Conservation (phyloP, 2,888 invertebrate genomes). For the Polietes domitor region DNA sequence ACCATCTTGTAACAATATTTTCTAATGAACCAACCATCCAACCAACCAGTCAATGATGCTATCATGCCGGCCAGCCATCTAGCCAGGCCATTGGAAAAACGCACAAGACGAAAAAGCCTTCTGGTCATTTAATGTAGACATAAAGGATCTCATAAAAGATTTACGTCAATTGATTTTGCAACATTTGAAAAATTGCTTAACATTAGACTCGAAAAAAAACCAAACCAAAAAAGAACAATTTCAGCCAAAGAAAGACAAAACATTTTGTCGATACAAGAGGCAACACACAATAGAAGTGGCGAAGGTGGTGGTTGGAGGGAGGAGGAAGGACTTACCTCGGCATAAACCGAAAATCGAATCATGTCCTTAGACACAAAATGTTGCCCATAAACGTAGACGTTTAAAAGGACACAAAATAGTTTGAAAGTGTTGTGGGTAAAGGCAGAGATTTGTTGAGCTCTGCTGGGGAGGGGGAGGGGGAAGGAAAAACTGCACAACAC, state of each 20-base stretch:
- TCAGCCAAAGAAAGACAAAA: constrained; percentile 54
- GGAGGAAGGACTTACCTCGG: constrained; percentile 3
- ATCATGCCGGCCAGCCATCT: background rate
- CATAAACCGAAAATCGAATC: constrained; percentile 48
- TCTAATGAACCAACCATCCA: constrained; percentile 16
- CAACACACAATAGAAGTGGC: background rate
- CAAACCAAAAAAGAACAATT: background rate
- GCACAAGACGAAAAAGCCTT: background rate
- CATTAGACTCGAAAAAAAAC: constrained; percentile 18
- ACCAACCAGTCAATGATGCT: background rate
- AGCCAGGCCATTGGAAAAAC: background rate
- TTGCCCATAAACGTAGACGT: constrained; percentile 14
- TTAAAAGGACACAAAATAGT: constrained; percentile 49
- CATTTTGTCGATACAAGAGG: constrained; percentile 38
- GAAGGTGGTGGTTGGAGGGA: background rate
- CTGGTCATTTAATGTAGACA: constrained; percentile 62
- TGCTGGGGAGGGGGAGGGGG: constrained; percentile 24
- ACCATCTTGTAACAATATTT: constrained; percentile 19
- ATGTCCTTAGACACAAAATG: constrained; percentile 59
- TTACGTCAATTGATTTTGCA: constrained; percentile 61
- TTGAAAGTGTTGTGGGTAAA: constrained; percentile 37
- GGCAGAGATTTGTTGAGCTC: background rate
- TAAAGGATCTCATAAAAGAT: constrained; percentile 53
- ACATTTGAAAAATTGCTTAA: constrained; percentile 61
- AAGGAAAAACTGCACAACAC: constrained; percentile 59